Conservation (phyloP, 1,140 invertebrate species). For the Trachelipus rathkii region DNA sequence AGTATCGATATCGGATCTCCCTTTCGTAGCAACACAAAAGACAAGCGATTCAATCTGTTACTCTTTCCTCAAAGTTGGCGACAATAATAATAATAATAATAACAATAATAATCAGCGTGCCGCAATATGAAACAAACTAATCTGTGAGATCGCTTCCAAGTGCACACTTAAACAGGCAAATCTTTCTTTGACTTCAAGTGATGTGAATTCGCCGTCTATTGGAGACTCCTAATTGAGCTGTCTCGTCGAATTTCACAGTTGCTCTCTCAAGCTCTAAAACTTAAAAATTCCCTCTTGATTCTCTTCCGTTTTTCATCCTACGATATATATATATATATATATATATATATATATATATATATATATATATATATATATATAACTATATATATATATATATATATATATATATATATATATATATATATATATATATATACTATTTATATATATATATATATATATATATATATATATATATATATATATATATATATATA, state of each 20-base stretch:
- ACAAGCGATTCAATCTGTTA: no score
- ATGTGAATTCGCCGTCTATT: background rate
- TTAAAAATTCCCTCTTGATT: conserved; percentile 16
- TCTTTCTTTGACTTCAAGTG: background rate
- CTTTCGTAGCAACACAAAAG: no score
- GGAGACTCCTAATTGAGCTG: conserved; percentile 22
- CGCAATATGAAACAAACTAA: background rate
- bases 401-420: no score
- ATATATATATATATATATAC: background rate
- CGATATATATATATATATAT: no score
- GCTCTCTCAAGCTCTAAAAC: conserved; percentile 3
- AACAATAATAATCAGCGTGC: background rate
- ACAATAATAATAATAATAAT: conserved; percentile 8
- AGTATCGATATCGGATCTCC: no score
- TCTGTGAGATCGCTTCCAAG: background rate
- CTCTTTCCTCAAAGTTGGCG: background rate
- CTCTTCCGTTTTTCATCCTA: background rate
- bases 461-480: no score
- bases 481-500: background rate
- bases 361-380: no score
- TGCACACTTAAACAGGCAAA: background rate
- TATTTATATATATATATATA: no score
- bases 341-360: no score
- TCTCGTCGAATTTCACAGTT: conserved; percentile 26
- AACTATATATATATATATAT: no score